A percentile compares a stretch with the other conserved stretches of the same genome.
These are phyloP conservation scores for Pandemis heparana DNA, from an alignment of 2,888 invertebrate genomes.

Conservation along the genomic window DNA sequence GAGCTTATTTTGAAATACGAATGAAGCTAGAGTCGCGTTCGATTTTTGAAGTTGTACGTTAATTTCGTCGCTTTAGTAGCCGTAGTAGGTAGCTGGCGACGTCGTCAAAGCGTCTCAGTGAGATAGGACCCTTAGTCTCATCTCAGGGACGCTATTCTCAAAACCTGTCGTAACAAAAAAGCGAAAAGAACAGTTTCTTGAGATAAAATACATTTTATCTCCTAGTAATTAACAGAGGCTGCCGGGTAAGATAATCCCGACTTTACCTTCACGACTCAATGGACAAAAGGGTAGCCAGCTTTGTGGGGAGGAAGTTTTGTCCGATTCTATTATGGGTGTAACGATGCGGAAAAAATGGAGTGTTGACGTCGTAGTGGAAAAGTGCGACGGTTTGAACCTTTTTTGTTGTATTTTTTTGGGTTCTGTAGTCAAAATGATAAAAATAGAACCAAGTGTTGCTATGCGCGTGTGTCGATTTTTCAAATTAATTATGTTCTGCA, in stretches of 20 bases:
- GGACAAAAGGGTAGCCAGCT: slow-evolving; percentile 17
- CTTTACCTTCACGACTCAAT: slow-evolving; percentile 12
- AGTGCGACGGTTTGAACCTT: not conserved
- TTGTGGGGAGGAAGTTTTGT: not conserved
- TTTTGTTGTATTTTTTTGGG: not conserved
- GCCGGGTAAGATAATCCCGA: slow-evolving; percentile 4
- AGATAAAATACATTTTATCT: slow-evolving; percentile 11
- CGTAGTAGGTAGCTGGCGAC: too few relatives aligned
- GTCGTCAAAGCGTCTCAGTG: too few relatives aligned
- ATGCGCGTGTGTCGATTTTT: too few relatives aligned
- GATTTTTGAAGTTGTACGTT: too few relatives aligned
- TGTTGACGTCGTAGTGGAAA: not conserved
- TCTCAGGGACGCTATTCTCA: not conserved
- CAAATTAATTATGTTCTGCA: too few relatives aligned
- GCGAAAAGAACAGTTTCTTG: not conserved
- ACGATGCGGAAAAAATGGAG: not conserved
- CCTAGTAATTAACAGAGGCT: slow-evolving; percentile 21
- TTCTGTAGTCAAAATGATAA: not conserved
- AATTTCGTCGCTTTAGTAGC: too few relatives aligned
- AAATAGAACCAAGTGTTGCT: too few relatives aligned
- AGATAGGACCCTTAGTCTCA: too few relatives aligned
- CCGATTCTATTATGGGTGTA: slow-evolving; percentile 8
- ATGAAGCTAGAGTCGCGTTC: too few relatives aligned
- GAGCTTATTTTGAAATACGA: too few relatives aligned
- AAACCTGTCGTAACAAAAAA: not conserved